A percentile compares a stretch with the other conserved stretches of the same genome.
Conservation (phyloP, 92 coral and sea anemone genomes). For the Siderastrea radians region DNA sequence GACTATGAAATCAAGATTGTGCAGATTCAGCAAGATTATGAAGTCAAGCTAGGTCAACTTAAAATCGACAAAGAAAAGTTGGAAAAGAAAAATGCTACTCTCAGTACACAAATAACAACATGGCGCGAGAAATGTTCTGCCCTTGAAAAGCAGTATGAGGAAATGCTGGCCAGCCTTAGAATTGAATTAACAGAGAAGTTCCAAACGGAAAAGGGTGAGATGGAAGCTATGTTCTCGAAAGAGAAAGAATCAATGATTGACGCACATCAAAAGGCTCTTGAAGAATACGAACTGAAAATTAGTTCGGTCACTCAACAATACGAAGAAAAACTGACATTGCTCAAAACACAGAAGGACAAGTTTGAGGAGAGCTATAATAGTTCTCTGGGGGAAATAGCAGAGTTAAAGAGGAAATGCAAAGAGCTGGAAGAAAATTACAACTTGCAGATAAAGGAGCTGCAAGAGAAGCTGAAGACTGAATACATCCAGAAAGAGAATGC, state of each 20-base stretch:
- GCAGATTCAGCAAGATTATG: constrained; percentile 67
- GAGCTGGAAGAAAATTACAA: constrained; percentile 44
- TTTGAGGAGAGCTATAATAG: constrained; percentile 18
- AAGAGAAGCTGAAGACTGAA: constrained; percentile 45
- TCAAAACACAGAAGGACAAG: constrained; percentile 54
- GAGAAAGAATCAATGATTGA: constrained; percentile 49
- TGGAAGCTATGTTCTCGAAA: constrained; percentile 54
- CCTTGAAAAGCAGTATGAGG: constrained; percentile 64
- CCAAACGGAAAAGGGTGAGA: constrained; percentile 63
- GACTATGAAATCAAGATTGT: constrained; percentile 73
- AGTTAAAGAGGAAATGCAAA: constrained; percentile 38
- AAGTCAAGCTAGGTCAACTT: constrained; percentile 53
- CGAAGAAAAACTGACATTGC: constrained; percentile 51
- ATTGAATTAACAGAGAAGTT: constrained; percentile 67
- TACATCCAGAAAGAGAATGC: constrained; percentile 57
- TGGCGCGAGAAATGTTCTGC: constrained; percentile 54
- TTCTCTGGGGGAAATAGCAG: constrained; percentile 32
- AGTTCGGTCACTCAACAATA: constrained; percentile 43
- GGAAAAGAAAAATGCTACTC: constrained; percentile 40
- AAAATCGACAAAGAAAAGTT: constrained; percentile 59
- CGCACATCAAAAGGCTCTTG: constrained; percentile 46
- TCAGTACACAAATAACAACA: constrained; percentile 41
- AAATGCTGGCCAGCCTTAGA: constrained; percentile 55
- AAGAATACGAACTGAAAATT: constrained; percentile 54
- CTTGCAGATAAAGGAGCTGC: constrained; percentile 30